These are phyloP conservation scores for Choristoneura fumiferana DNA, from an alignment of 1,140 invertebrate genomes.

Conservation along the genomic window DNA sequence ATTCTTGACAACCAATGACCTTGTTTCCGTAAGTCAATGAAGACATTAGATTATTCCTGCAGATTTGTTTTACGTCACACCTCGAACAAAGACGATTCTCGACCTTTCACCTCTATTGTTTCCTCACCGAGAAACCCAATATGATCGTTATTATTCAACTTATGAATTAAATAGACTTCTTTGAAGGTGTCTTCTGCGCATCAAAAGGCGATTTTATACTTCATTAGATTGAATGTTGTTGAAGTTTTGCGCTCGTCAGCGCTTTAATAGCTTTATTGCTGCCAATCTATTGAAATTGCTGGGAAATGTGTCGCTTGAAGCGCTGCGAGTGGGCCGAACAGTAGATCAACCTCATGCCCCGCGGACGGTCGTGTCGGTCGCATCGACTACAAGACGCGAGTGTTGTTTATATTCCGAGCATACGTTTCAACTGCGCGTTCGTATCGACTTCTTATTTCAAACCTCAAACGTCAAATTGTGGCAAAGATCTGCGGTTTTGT, in stretches of 20 bases:
- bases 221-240: conserved; percentile 15
- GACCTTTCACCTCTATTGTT: conserved; percentile 15
- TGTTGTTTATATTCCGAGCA: conserved; percentile 22
- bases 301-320: conserved; percentile 30
- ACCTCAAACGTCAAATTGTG: background rate
- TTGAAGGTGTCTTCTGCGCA: conserved; percentile 8
- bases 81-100: conserved; percentile 4
- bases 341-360: conserved; percentile 52
- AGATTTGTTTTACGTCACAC: conserved; percentile 1
- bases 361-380: conserved; percentile 41
- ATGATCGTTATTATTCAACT: background rate
- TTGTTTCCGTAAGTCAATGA: conserved; percentile 10
- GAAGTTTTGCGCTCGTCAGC: background rate
- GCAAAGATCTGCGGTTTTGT: background rate
- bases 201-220: conserved; percentile 7
- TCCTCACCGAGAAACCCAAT: conserved; percentile 2
- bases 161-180: background rate
- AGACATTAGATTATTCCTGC: conserved; percentile 5
- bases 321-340: conserved; percentile 22
- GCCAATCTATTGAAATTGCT: background rate
- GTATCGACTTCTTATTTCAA: background rate
- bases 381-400: conserved; percentile 39
- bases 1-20: background rate
- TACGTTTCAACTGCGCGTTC: conserved; percentile 17
- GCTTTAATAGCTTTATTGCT: background rate